Evolutionary conservation across 2,797 vertebrate species (phyloP).

Genomic region (Thunnus albacares): DNA sequence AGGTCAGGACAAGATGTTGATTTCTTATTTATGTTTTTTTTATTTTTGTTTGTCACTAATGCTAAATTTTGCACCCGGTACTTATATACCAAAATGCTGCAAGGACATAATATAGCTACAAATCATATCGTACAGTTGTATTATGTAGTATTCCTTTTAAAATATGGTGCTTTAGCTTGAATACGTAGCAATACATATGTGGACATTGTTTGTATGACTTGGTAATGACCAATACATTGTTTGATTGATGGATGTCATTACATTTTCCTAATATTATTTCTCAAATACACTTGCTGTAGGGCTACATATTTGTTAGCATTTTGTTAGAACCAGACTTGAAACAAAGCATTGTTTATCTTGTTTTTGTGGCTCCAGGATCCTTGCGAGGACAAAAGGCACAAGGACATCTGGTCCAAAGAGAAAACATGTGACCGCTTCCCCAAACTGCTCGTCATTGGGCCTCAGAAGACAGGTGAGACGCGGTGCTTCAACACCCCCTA

Average conservation of each 20-base stretch:
- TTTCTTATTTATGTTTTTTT: background rate
- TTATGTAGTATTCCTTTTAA: background rate
- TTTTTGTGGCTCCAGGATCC: conserved; percentile 90
- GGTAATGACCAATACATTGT: conserved; percentile 1
- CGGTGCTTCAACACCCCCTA: conserved; percentile 69
- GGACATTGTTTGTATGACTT: background rate
- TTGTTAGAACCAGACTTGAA: background rate
- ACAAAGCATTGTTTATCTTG: conserved; percentile 59
- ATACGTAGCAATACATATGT: background rate
- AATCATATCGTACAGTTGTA: too few species aligned
- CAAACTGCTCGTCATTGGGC: conserved; percentile 97
- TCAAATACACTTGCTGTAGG: too few species aligned
- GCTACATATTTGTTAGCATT: conserved; percentile 4
- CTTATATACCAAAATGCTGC: too few species aligned
- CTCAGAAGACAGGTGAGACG: conserved; percentile 96
- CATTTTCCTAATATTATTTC: conserved; percentile 2
- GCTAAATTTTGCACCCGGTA: background rate
- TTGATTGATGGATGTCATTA: background rate
- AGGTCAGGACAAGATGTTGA: conserved; percentile 83
- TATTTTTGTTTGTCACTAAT: background rate
- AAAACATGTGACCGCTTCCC: conserved; percentile 99
- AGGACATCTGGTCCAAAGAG: conserved; percentile 99
- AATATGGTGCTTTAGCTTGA: background rate
- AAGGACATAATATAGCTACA: background rate
- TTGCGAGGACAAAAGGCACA: conserved; percentile 99